Base-by-base conservation (phyloP, 2,888 invertebrate species). In the Rhyacophila evoluta region DNA sequence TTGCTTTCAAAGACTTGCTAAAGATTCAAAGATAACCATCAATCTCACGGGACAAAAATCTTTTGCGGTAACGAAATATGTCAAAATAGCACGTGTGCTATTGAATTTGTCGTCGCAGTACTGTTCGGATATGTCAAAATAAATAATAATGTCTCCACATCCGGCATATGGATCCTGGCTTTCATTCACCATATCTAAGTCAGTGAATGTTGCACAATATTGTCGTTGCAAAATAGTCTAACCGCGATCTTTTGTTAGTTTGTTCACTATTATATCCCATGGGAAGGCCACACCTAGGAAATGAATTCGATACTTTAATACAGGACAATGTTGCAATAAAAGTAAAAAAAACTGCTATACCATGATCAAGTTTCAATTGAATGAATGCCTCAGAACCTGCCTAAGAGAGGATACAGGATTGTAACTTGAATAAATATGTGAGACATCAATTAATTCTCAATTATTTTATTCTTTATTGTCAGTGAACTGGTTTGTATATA, bases 51-150 rank as follows among this genome's bases (percentile, higher is more conserved):
- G 2, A 25, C 19, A 8, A 8, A 55, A 55, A 55, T 55, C 25
- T 55, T 6, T 19, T 55, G 55, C 19, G 55, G 55, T 55, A 19
- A 19, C 6, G 19, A 55, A 55, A 55, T 19, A 5, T 55, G 10
- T 8, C 55, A 55, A 55, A 55, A 55, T 33, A 69, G 69, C 71
- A 71, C 71, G 71, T 71, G 71, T 71, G 71, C 36, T 71, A 69
- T 69, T 69, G 69, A 69, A 69, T 29, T 55, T 10, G n/a, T 69
- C 69, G n/a, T 28, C 69, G n/a, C 15, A n/a, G 33, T 29, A 69
- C 33, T 69, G 29, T 33, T 29, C 36, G 71, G 36, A 71, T 36
- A 36, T 37, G 71, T 71, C 71, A 71, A 71, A 71, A 71, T 37
- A 71, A 71, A 71, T 36, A 71, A 25, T 55, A 71, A 71, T 15